Base-by-base conservation (phyloP, 2,797 vertebrate genomes). In the Florisuga fusca region DNA sequence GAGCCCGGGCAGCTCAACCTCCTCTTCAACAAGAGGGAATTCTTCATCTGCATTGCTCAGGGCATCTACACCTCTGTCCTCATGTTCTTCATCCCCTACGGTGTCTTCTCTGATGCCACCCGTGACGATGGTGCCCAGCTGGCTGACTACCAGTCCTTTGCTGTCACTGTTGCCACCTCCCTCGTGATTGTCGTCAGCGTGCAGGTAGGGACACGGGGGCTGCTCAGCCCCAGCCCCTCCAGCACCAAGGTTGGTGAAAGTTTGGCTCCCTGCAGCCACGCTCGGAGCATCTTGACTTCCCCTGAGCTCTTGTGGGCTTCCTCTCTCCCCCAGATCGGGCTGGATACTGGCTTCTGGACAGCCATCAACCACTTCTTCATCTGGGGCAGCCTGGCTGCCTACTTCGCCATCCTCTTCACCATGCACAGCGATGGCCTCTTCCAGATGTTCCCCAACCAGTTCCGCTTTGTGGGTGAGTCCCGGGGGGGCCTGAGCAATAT, bases 11-110 rank as follows among this genome's bases (percentile, higher is more conserved):
- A 99, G 98, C 98, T 99, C 74, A 99, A 99, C 96, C 98, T 99
- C 69, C 99, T 99, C 84, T 99, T 99, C 98, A 99, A 99, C 98
- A 99, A 99, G 97, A 98, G 98, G 1, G 99, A 99, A 95, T 99
- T 99, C 96, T 99, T 99, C 97, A 99, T 99, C 98, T 99, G 99
- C 98, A 99, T 99, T 4, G 98, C 99, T 12, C 99, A 99, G 96
- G 99, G 99, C 94, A 99, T 99, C 98, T 99, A 99, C 98, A 99
- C 99, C 10, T 99, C 99, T 0, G 97, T 99, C 74, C 98, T 99
- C 93, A 98, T 99, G 98, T 99, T 99, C 96, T 99, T 99, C 94
- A 98, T 99, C 64, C 99, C 99, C 7, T 99, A 99, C 0, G 98
- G 98, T 0, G 84, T 98, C 82, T 98, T 99, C 0, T 97, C 98